A percentile compares a stretch with the other conserved stretches of the same genome.
Evolutionary conservation across 2,888 invertebrate genomes (phyloP).

Genomic region (Imbricaverruca yamaguchii): DNA sequence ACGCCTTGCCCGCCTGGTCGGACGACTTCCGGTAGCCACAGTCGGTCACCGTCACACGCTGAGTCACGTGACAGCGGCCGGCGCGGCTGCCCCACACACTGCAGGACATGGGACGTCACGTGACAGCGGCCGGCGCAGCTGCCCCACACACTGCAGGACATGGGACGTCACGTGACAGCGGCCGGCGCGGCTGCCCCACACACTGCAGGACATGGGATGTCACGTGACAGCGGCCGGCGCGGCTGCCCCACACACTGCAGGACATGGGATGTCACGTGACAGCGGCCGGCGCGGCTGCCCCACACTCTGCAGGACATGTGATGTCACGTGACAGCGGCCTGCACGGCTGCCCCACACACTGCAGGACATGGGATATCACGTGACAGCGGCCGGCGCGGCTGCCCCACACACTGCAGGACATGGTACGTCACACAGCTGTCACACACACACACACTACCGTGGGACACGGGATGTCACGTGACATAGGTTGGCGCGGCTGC

Average conservation of each 20-base stretch:
- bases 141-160: slow-evolving; percentile 25
- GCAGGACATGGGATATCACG: not conserved
- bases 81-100: slow-evolving; percentile 29
- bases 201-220: slow-evolving; percentile 32
- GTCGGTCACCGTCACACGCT: not conserved
- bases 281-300: not conserved
- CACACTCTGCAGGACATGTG: slow-evolving; percentile 25
- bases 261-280: slow-evolving; percentile 35
- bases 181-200: slow-evolving; percentile 16
- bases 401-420: slow-evolving; percentile 25
- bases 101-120: slow-evolving; percentile 36
- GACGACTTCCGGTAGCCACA: not conserved
- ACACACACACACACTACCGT: slow-evolving; percentile 32
- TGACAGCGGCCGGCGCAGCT: not conserved
- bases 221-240: slow-evolving; percentile 33
- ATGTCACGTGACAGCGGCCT: slow-evolving; percentile 32
- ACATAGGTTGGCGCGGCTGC: not conserved
- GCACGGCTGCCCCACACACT: slow-evolving; percentile 26
- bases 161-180: too few species aligned
- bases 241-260: slow-evolving; percentile 31
- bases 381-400: slow-evolving; percentile 33
- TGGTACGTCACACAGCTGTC: slow-evolving; percentile 23
- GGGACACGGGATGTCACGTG: slow-evolving; percentile 36
- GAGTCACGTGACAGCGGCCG: slow-evolving; percentile 33
- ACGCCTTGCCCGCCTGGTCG: slow-evolving; percentile 34